Evolutionary conservation across 2,797 vertebrate genomes (phyloP).

Genomic region (Syngnathus acus): DNA sequence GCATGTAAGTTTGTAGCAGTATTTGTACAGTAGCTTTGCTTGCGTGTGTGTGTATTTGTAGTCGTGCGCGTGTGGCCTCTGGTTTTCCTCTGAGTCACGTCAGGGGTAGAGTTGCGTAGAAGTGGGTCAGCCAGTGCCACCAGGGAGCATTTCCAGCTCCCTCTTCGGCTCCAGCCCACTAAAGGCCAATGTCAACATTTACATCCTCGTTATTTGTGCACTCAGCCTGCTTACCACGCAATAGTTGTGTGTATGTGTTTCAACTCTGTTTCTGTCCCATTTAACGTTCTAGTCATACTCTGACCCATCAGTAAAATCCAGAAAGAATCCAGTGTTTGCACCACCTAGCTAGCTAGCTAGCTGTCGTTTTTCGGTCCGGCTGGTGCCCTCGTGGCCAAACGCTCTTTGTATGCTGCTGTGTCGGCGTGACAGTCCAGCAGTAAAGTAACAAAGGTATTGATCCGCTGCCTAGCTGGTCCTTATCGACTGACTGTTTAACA

Average conservation of each 20-base stretch:
- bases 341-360: no score
- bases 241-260: background rate
- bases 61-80: conserved; percentile 24
- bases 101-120: conserved; percentile 60
- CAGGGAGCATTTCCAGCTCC: conserved; percentile 45
- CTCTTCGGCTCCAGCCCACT: conserved; percentile 28
- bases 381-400: no score
- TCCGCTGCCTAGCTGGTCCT: no score
- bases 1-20: background rate
- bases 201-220: conserved; percentile 5
- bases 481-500: no score
- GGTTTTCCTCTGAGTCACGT: conserved; percentile 51
- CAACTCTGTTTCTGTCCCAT: background rate
- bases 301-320: no score
- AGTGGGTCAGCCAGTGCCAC: conserved; percentile 64
- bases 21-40: background rate
- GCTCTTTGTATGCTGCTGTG: no score
- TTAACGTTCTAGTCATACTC: background rate
- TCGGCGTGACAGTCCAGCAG: no score
- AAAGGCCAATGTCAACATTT: conserved; percentile 33
- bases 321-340: no score
- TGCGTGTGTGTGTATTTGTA: background rate
- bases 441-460: no score
- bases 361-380: no score
- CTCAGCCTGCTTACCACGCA: background rate